Base-by-base conservation (phyloP, 2,113 vertebrate genomes). In the Callionymus lyra region DNA sequence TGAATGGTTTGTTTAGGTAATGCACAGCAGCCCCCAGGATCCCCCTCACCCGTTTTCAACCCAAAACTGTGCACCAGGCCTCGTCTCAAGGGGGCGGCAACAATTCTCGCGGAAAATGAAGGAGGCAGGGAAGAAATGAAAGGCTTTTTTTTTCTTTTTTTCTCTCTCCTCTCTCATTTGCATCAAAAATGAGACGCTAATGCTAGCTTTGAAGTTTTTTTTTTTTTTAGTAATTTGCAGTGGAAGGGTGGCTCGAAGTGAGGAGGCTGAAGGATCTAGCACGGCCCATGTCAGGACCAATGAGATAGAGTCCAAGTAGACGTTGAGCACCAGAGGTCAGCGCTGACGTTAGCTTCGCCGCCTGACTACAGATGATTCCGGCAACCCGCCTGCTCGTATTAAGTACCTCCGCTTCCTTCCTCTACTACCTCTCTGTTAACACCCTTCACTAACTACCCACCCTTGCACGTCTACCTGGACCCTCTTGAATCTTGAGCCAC, bases 1-100 rank as follows among this genome's bases (percentile, higher is more conserved):
- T 80, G 70, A 83, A 77, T 79, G 76, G 72, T 82, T 83, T 81
- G 82, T 78, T 84, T 81, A 79, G 65, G 72, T 82, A 77, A 81
- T 79, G 71, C 60, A 51, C 62, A 79, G 65, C 58, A 65, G 73
- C 76, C 80, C 73, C 53, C 39, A 64, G 34, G 73, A 73, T 72
- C 53, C 50, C 63, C 66, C 63, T 48, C 65, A 68, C 72, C 62
- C 48, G n/a, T 61, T 68, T 70, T 67, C 50, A 50, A 43, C 55
- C 55, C 57, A 68, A 78, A 72, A 69, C 71, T 68, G 70, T 49
- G 13, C 70, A 62, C 61, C 38, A 21, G 39, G 51, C 65, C 58
- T 54, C 34, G 38, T 77, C 77, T 77, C 78, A 49, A 61, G 65
- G 73, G 76, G 73, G 56, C 57, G 43, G 62, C 61, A 67, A 41